Evolutionary conservation across 1,140 invertebrate species (phyloP).

Genomic region (Lutraria rhynchaena): DNA sequence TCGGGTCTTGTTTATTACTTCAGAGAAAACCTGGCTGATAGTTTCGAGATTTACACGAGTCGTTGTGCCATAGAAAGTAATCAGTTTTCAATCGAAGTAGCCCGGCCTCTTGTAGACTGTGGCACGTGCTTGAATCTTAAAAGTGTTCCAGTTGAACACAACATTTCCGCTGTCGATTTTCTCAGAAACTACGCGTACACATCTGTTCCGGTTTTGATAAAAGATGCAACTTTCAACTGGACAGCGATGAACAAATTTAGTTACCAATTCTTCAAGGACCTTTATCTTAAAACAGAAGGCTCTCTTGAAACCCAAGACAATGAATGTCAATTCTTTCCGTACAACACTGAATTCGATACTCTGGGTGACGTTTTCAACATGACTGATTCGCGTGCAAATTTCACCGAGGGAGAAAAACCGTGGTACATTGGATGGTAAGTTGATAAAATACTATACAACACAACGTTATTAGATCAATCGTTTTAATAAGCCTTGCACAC

Average conservation of each 20-base stretch:
- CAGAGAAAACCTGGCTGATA: background rate
- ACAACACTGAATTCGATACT: constrained; percentile 91
- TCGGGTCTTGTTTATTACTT: background rate
- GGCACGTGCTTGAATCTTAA: constrained; percentile 86
- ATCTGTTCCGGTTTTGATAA: constrained; percentile 91
- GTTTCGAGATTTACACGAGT: background rate
- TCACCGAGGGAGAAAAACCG: constrained; percentile 86
- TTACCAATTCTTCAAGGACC: constrained; percentile 90
- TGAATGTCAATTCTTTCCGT: constrained; percentile 95
- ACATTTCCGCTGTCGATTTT: constrained; percentile 87
- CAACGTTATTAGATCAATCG: no score
- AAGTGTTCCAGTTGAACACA: constrained; percentile 73
- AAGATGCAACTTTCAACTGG: constrained; percentile 91
- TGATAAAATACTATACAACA: background rate
- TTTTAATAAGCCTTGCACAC: no score
- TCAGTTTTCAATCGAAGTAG: constrained; percentile 92
- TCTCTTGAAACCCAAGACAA: constrained; percentile 69
- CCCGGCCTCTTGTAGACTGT: constrained; percentile 91
- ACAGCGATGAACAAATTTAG: constrained; percentile 88
- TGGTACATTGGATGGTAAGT: constrained; percentile 97
- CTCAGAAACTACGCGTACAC: constrained; percentile 86
- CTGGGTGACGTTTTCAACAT: constrained; percentile 90
- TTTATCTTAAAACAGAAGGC: constrained; percentile 85
- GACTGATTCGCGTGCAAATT: constrained; percentile 86
- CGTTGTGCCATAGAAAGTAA: constrained; percentile 91